Conservation (phyloP, 2,113 vertebrate genomes). For the Hirundichthys speculiger region DNA sequence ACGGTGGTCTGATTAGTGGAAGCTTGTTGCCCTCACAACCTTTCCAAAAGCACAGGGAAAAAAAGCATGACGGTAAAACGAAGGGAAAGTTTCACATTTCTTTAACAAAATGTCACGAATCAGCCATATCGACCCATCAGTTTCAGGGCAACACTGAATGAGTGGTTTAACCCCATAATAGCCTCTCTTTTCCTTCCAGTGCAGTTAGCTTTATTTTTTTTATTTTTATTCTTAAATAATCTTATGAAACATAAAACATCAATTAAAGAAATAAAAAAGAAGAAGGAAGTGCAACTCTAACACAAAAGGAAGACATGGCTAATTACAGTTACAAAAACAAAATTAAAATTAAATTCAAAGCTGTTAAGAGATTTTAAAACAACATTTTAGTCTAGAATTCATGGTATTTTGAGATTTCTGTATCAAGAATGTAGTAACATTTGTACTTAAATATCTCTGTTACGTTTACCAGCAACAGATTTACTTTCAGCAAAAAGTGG, state of each 20-base stretch:
- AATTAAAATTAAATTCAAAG: conserved; percentile 35
- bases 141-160: conserved; percentile 23
- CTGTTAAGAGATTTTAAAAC: not conserved
- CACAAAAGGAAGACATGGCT: conserved; percentile 66
- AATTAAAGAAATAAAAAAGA: conserved; percentile 6
- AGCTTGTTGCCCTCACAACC: conserved; percentile 58
- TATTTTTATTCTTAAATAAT: conserved; percentile 19
- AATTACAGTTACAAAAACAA: conserved; percentile 5
- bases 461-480: no score
- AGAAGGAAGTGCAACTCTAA: conserved; percentile 53
- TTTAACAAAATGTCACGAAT: conserved; percentile 3
- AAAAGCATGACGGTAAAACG: not conserved
- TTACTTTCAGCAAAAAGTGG: conserved; percentile 21
- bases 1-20: conserved; percentile 39
- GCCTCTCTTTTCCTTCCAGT: conserved; percentile 51
- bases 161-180: conserved; percentile 36
- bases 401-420: no score
- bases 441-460: no score
- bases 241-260: conserved; percentile 41
- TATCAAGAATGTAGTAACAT: no score
- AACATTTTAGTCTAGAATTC: no score
- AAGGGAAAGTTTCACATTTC: conserved; percentile 17
- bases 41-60: conserved; percentile 30
- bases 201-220: conserved; percentile 43
- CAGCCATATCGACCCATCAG: not conserved